Evolutionary conservation across 2,888 invertebrate species (phyloP), one percentile per base, ranked within the genome.

Genomic region (Lasiommata megera): DNA sequence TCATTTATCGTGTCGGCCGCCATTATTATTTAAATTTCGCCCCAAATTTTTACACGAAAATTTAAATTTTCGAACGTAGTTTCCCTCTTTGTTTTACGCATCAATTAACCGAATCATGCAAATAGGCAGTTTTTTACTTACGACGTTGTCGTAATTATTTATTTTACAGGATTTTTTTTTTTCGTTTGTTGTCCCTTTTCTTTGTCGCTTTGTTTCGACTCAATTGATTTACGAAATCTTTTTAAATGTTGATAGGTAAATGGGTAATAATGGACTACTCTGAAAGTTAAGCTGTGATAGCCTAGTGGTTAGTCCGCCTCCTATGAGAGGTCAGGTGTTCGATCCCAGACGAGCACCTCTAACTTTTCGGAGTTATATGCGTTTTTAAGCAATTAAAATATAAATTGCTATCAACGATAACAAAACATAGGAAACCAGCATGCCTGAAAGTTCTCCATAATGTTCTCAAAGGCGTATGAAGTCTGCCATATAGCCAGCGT

Each of bases 1-100:
- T 78, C 82, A 77, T 80, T 80, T 82, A 80, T 83, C 73, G 76
- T 73, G 71, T 76, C 69, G 66, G 62, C 65, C 57, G 72, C 73
- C 73, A 74, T 74, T 74, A 72, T 75, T 72, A 70, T 73, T 74
- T 70, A 72, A 73, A 75, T 76, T 75, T 68, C 54, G 64, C 18
- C 64, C 64, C 60, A 64, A n/a, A 62, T 64, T 64, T 64, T 64
- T 60, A 44, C 53, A 55, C 52, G 44, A 40, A 52, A 60, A 60
- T 60, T 62, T 56, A 60, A 62, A 59, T 50, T 59, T 64, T 60
- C 14, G 16, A 54, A 57, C 56, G 62, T 54, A 48, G 60, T 60
- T 66, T 31, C 52, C 58, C 54, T 58, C 59, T 62, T 63, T 56
- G 63, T 64, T 61, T 58, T n/a, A 63, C 60, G 60, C 65, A 58